Evolutionary conservation across 2,888 invertebrate genomes (phyloP), one percentile per base, ranked within the genome.

Genomic region (Zeuzera pyrina): DNA sequence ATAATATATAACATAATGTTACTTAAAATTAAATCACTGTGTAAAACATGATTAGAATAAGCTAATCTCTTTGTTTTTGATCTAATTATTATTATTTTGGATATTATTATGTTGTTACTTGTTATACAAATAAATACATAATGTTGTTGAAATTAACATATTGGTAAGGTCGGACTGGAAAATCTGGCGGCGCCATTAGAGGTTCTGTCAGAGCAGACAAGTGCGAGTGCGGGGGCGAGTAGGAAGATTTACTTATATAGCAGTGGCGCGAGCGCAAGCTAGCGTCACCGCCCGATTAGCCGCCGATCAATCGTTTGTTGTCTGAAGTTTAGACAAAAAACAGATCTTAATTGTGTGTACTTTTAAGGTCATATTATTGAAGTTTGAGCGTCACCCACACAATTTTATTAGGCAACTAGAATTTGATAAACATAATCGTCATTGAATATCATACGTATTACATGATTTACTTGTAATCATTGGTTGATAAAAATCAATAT

Each of bases 241-340:
- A 76, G 77, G 77, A 76, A 74, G 71, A 66, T 61, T 49, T 55
- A 58, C 79, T 57, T 78, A 76, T 76, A 81, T 56, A 81, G 81
- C 45, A 50, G 47, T 49, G 51, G 49, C 52, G 59, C 52, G 50
- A 50, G 53, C 56, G 53, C 57, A 47, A 41, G 50, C 53, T 58
- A 58, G 52, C 79, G 78, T 83, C 81, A 81, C 68, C 79, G 63
- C 64, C 56, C 54, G 65, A 62, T 65, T 64, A 64, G 61, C 62
- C 57, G 54, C 53, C 52, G 56, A 58, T 57, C 49, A 50, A 42
- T 44, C 43, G 43, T 49, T 49, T 55, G 57, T 56, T 63, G 62
- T 57, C 65, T 63, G 54, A 25, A 25, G 61, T 66, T 65, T 57
- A 57, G 58, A 62, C 48, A 64, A 62, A 69, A 62, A 63, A 58